Percentiles rank a stretch among this genome's conserved stretches.
phyloP scores from a whole-genome alignment of 2,797 vertebrate species.

The Enteromius anoplus region DNA sequence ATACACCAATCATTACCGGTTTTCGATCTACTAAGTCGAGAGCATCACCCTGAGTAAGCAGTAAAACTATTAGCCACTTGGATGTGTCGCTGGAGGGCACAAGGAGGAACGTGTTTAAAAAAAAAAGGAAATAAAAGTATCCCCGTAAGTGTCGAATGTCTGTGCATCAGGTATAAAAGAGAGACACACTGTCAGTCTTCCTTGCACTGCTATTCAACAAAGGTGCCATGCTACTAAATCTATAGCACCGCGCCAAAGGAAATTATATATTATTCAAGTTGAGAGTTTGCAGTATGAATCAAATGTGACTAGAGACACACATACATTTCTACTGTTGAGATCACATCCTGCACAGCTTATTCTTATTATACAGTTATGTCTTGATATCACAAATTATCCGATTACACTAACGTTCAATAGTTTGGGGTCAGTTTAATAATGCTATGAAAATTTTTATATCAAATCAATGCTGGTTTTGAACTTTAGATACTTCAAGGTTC shows the following conservation, averaged over 20 bases:
- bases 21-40: not conserved
- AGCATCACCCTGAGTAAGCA: not conserved
- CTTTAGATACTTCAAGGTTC: not conserved
- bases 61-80: not conserved
- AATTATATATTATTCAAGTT: not conserved
- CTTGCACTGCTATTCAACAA: not conserved
- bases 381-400: not conserved
- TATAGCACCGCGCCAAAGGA: not conserved
- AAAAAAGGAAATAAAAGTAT: not conserved
- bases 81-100: not conserved
- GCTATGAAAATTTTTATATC: not conserved
- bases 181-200: not conserved
- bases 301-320: not conserved
- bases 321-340: not conserved
- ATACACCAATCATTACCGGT: conserved; percentile 6
- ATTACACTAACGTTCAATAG: not conserved
- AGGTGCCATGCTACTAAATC: conserved; percentile 3
- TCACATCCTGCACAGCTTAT: not conserved
- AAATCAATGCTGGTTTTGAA: not conserved
- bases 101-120: not conserved
- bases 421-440: not conserved
- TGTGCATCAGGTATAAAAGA: not conserved
- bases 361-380: not conserved
- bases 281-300: not conserved
- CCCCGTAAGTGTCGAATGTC: not conserved